Evolutionary conservation across 2,113 vertebrate genomes (phyloP), one percentile per base, ranked within the genome.

Genomic region (Proterorhinus semilunaris): DNA sequence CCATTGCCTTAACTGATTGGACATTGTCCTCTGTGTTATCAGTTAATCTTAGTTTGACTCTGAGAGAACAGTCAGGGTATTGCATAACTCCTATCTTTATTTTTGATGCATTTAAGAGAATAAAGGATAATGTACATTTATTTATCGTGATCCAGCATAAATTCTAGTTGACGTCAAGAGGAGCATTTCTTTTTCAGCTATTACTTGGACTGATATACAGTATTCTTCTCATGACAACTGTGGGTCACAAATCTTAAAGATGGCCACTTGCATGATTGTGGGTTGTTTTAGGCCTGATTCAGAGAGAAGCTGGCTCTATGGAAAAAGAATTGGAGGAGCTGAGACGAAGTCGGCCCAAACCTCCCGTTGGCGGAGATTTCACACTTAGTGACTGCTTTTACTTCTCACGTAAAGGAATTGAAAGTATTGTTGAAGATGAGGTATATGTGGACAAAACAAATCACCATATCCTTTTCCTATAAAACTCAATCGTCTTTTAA

Each of bases 391-490:
- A 99, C 43, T 92, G 92, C 57, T 96, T 99, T 86, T 98, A 96
- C 90, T 99, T 99, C 92, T 93, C 87, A 82, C 94, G 95, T 63
- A 93, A 93, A 81, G 97, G 98, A 8, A 92, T 98, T 69, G 96
- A 98, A 86, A 95, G 94, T 71, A 98, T 99, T 53, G 93, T 99
- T 21, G 98, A 98, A 62, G 98, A 99, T 47, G 95, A 98, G 88
- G 90, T 91, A 64, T 10, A 6, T 57, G 10, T 61, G 10, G 0
- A 43, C 1, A 46, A 49, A 67, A 54, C 10, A 27, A 52, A 7
- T 52, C 15, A 16, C n/a, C 8, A 45, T 0, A 10, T 8, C 45
- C 3, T 36, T 36, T 1, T 36, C 27, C 27, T 36, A 36, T 36
- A 36, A 36, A 36, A 1, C 3, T 36, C 27, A 36, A 5, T 4